Percentiles rank a stretch among this genome's conserved stretches.
Conservation (phyloP, 2,113 vertebrate genomes). For the Oryzias celebensis region DNA sequence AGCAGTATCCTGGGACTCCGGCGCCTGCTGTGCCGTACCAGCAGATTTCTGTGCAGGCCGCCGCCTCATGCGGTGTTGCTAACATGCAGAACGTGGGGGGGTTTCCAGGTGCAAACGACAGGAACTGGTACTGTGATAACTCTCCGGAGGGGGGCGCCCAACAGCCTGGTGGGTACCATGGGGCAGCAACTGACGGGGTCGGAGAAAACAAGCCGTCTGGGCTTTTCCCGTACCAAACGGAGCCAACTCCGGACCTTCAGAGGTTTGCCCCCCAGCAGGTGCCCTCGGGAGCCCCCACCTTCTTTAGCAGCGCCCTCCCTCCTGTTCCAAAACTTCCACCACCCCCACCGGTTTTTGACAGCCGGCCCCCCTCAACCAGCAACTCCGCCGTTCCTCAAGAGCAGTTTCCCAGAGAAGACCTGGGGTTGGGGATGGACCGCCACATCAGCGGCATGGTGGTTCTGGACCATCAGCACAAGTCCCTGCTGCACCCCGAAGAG, state of each 20-base stretch:
- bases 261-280: constrained; percentile 33
- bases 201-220: constrained; percentile 24
- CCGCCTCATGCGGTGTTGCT: constrained; percentile 75
- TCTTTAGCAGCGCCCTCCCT: constrained; percentile 62
- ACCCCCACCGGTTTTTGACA: constrained; percentile 53
- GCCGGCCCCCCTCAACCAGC: neutral
- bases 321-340: constrained; percentile 71
- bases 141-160: constrained; percentile 52
- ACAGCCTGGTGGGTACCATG: constrained; percentile 44
- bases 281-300: constrained; percentile 13
- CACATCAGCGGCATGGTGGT: constrained; percentile 56
- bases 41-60: constrained; percentile 80
- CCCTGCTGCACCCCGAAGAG: constrained; percentile 38
- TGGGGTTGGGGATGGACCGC: constrained; percentile 5
- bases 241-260: constrained; percentile 33
- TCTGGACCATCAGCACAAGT: constrained; percentile 71
- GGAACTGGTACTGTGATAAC: constrained; percentile 63
- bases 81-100: constrained; percentile 77
- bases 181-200: constrained; percentile 14
- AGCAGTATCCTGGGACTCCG: constrained; percentile 20
- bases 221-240: constrained; percentile 50
- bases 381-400: constrained; percentile 18
- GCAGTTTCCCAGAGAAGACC: neutral
- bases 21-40: constrained; percentile 76
- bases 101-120: constrained; percentile 68